Evolutionary conservation across 2,797 vertebrate genomes (phyloP).

Genomic region (Sebastes matsubarae): DNA sequence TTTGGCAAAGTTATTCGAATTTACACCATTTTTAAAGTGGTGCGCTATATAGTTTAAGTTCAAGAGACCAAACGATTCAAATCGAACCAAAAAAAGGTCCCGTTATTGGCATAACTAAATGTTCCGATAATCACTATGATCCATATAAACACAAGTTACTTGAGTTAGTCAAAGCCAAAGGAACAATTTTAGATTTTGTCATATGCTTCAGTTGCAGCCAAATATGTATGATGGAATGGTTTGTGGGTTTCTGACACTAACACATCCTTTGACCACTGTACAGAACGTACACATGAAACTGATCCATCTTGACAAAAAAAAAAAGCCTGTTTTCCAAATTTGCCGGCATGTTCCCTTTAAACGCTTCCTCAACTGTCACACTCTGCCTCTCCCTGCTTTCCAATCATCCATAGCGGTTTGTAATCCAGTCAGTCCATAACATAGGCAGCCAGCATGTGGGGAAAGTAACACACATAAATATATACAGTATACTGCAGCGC

Average conservation of each 20-base stretch:
- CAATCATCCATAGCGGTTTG: constrained; percentile 12
- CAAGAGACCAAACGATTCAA: background rate
- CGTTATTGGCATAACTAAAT: background rate
- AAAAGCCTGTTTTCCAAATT: background rate
- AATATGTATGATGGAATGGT: background rate
- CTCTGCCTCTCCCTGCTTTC: background rate
- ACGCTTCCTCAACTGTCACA: background rate
- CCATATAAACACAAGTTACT: background rate
- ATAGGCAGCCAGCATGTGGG: constrained; percentile 29
- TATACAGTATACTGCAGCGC: constrained; percentile 33
- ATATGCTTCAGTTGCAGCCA: background rate
- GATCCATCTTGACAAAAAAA: background rate
- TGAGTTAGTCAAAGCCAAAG: background rate
- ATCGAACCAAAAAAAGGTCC: background rate
- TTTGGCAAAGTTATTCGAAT: background rate
- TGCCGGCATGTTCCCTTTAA: background rate
- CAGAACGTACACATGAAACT: background rate
- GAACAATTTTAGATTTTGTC: background rate
- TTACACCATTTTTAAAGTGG: background rate
- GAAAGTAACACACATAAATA: constrained; percentile 29
- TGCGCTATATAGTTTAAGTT: background rate
- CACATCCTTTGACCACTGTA: background rate
- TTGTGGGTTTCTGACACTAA: background rate
- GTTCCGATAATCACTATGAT: background rate
- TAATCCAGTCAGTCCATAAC: constrained; percentile 38